Percentiles rank a stretch among this genome's conserved stretches.
Conservation (phyloP, 2,888 invertebrate genomes). For the Sphaerophoria rueppellii region DNA sequence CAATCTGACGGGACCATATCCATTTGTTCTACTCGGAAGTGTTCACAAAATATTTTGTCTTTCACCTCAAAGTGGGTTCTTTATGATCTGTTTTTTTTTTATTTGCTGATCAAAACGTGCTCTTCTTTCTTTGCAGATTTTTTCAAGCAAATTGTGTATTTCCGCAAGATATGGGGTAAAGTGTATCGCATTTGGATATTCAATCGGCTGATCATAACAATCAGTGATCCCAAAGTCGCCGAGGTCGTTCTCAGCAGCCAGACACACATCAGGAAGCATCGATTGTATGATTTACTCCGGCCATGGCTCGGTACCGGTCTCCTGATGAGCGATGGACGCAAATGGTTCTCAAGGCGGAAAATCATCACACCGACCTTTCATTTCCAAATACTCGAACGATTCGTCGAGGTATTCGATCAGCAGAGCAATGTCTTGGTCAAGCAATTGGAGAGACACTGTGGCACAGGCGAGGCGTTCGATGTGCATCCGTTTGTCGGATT, state of each 20-base stretch:
- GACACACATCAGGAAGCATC: slow-evolving; percentile 78
- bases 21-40: slow-evolving; percentile 39
- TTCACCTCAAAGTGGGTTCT: slow-evolving; percentile 36
- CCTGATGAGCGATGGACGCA: slow-evolving; percentile 79
- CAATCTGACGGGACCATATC: slow-evolving; percentile 39
- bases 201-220: slow-evolving; percentile 81
- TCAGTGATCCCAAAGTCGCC: slow-evolving; percentile 81
- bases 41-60: slow-evolving; percentile 25
- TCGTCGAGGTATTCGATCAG: slow-evolving; percentile 87
- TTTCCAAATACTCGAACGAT: slow-evolving; percentile 89
- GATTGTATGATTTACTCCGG: slow-evolving; percentile 76
- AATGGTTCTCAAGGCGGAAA: slow-evolving; percentile 87
- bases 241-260: slow-evolving; percentile 81
- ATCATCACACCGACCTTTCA: slow-evolving; percentile 91
- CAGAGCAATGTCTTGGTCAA: slow-evolving; percentile 84
- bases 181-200: slow-evolving; percentile 81
- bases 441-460: slow-evolving; percentile 83
- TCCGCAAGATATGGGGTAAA: slow-evolving; percentile 79
- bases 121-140: slow-evolving; percentile 43
- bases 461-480: slow-evolving; percentile 82
- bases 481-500: slow-evolving; percentile 85
- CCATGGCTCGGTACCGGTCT: slow-evolving; percentile 80
- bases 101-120: too few species aligned
- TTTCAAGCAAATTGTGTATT: slow-evolving; percentile 66
- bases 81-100: not conserved